Conservation (phyloP, 2,113 vertebrate genomes). For the Rostratula benghalensis region DNA sequence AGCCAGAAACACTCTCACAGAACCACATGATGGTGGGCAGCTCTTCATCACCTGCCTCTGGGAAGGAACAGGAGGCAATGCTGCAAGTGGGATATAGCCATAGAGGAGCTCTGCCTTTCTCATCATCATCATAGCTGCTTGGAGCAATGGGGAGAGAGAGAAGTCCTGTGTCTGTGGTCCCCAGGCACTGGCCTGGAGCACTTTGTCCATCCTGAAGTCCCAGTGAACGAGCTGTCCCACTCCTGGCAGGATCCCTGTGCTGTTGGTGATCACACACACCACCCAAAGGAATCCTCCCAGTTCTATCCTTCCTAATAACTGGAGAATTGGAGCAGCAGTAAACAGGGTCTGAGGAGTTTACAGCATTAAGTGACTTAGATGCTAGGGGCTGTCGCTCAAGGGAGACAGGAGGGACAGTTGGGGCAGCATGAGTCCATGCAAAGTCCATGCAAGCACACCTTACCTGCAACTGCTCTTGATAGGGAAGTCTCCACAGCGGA, state of each 20-base stretch:
- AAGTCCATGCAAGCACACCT: not conserved
- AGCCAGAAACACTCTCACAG: constrained; percentile 9
- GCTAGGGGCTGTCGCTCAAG: not conserved
- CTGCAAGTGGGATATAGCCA: not conserved
- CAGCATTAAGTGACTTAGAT: not conserved
- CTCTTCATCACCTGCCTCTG: not conserved
- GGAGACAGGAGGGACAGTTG: not conserved
- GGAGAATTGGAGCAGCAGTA: not conserved
- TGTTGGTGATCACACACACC: not conserved
- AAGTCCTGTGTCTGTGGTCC: not conserved
- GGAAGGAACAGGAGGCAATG: not conserved
- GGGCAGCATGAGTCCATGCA: not conserved
- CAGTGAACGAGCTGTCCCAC: not conserved
- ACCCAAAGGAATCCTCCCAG: not conserved
- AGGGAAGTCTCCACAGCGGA: constrained; percentile 85
- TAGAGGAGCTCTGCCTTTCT: not conserved
- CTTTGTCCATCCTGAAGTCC: not conserved
- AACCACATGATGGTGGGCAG: not conserved
- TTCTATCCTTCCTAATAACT: not conserved
- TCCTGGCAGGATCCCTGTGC: not conserved
- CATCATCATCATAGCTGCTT: not conserved
- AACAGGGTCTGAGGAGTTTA: not conserved
- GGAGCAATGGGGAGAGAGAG: not conserved
- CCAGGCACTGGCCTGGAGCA: not conserved
- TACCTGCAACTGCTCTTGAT: constrained; percentile 82